Evolutionary conservation across 2,888 invertebrate species (phyloP).

Genomic region (Epirrhoe tristata): DNA sequence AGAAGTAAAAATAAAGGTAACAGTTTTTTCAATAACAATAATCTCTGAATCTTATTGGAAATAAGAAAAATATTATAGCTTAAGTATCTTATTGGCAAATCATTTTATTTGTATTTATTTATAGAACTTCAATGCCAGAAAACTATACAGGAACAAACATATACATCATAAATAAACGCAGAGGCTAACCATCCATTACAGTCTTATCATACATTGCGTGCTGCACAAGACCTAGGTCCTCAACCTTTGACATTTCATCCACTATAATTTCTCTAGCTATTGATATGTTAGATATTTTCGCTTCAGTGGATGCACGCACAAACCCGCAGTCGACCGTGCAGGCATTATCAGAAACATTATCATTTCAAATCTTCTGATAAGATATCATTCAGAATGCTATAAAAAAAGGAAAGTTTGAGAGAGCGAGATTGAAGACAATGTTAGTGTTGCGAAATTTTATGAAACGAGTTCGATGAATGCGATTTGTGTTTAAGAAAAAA

Average conservation of each 20-base stretch:
- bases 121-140: neutral
- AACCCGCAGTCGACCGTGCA: slow-evolving; percentile 26
- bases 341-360: slow-evolving; percentile 41
- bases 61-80: too few relatives aligned
- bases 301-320: slow-evolving; percentile 40
- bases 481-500: too few relatives aligned
- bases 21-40: too few relatives aligned
- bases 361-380: slow-evolving; percentile 39
- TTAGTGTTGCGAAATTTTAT: neutral
- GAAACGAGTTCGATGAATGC: neutral
- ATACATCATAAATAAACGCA: neutral
- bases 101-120: too few relatives aligned
- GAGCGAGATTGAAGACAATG: neutral
- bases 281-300: slow-evolving; percentile 35
- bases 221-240: slow-evolving; percentile 24
- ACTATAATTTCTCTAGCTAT: slow-evolving; percentile 22
- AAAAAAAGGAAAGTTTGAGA: slow-evolving; percentile 32
- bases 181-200: neutral
- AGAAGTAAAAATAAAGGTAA: too few relatives aligned
- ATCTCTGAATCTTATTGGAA: too few relatives aligned
- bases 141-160: neutral
- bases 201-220: slow-evolving; percentile 20
- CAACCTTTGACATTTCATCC: slow-evolving; percentile 37
- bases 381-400: slow-evolving; percentile 36
- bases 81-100: too few relatives aligned